Conservation (phyloP, 2,797 vertebrate species). For the Clarias fuscus region DNA sequence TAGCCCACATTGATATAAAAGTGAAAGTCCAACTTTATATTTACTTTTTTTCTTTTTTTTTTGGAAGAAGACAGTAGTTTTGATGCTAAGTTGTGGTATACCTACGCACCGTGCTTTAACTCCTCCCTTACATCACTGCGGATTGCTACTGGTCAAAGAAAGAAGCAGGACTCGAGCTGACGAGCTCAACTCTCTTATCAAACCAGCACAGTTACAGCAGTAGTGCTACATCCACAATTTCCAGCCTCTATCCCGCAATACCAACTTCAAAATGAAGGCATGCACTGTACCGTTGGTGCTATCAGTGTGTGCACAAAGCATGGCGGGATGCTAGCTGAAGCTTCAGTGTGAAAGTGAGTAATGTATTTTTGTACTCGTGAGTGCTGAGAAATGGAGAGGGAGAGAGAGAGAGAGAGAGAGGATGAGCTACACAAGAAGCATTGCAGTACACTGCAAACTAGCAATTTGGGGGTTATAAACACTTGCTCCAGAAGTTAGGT, state of each 20-base stretch:
- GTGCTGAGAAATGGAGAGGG: not conserved
- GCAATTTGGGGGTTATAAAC: not conserved
- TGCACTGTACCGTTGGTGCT: not conserved
- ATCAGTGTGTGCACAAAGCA: constrained; percentile 6
- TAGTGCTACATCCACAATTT: not conserved
- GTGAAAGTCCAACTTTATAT: not conserved
- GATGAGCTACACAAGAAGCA: constrained; percentile 26
- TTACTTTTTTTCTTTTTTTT: not conserved
- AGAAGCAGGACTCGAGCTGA: not conserved
- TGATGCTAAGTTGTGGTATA: not conserved
- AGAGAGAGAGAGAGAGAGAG: not conserved
- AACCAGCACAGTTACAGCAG: constrained; percentile 1
- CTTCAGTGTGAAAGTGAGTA: not conserved
- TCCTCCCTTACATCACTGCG: not conserved
- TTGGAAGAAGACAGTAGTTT: not conserved
- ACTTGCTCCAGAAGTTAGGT: not conserved
- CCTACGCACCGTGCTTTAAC: no score
- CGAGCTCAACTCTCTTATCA: constrained; percentile 14
- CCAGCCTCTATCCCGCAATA: not conserved
- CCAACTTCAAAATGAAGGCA: constrained; percentile 17
- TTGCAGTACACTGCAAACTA: constrained; percentile 10
- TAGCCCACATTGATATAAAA: not conserved
- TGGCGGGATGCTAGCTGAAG: not conserved
- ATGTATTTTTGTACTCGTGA: constrained; percentile 2
- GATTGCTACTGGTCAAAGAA: not conserved